Evolutionary conservation across 1,140 invertebrate genomes (phyloP).

Genomic region (Drosophila lowei): DNA sequence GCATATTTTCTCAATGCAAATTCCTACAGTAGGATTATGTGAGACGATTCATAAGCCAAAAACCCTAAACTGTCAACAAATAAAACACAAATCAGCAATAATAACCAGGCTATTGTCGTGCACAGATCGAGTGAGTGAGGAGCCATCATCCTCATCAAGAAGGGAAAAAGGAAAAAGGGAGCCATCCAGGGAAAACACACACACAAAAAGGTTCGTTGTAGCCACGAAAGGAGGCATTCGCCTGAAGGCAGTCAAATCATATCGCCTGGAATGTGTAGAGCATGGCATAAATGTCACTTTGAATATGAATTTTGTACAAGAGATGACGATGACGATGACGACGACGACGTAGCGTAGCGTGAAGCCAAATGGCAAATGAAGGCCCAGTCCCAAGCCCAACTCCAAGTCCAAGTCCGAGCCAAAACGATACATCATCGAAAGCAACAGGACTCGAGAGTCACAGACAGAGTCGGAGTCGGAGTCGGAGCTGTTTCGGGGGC

Average conservation of each 20-base stretch:
- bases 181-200: conserved; percentile 12
- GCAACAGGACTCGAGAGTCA: conserved; percentile 69
- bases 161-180: conserved; percentile 21
- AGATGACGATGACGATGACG: conserved; percentile 62
- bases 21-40: conserved; percentile 43
- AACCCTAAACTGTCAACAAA: conserved; percentile 80
- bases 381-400: conserved; percentile 21
- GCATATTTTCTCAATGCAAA: conserved; percentile 23
- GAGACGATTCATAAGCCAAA: conserved; percentile 70
- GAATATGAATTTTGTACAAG: conserved; percentile 66
- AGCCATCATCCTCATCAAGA: conserved; percentile 28
- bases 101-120: conserved; percentile 63
- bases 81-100: conserved; percentile 77
- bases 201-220: conserved; percentile 33
- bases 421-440: conserved; percentile 79
- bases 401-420: neutral
- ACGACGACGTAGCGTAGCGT: conserved; percentile 65
- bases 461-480: conserved; percentile 6
- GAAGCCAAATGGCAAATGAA: conserved; percentile 57
- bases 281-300: conserved; percentile 80
- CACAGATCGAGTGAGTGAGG: conserved; percentile 12
- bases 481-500: conserved; percentile 7
- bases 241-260: conserved; percentile 65
- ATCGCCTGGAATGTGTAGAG: conserved; percentile 78
- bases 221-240: conserved; percentile 3